These are phyloP conservation scores for Drosophila ironensis DNA, from an alignment of 1,140 invertebrate genomes.

Conservation along the genomic window DNA sequence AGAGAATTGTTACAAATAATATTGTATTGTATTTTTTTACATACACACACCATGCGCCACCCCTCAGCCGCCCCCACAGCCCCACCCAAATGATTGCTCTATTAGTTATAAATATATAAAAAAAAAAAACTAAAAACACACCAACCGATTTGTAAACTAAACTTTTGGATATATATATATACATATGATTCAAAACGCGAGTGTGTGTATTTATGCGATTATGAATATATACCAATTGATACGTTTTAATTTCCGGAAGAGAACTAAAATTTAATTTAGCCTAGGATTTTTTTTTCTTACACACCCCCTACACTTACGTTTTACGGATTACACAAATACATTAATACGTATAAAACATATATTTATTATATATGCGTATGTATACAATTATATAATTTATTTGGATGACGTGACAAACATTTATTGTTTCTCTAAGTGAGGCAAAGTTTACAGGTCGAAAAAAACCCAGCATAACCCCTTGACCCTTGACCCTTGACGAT, in stretches of 20 bases:
- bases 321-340: constrained; percentile 23
- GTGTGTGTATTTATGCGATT: constrained; percentile 53
- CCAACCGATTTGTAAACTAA: too few relatives aligned
- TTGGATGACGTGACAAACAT: constrained; percentile 21
- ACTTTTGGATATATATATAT: neutral
- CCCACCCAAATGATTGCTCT: neutral
- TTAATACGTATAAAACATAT: constrained; percentile 30
- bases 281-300: constrained; percentile 36
- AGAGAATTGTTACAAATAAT: too few relatives aligned
- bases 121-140: neutral
- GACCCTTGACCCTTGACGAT: too few relatives aligned
- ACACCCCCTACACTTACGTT: constrained; percentile 37
- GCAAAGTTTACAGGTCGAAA: too few relatives aligned
- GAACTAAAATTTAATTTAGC: constrained; percentile 44
- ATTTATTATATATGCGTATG: constrained; percentile 31
- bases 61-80: too few relatives aligned
- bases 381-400: constrained; percentile 34
- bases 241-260: too few relatives aligned
- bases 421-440: too few relatives aligned
- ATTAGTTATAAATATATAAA: neutral
- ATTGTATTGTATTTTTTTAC: neutral
- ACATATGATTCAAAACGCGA: constrained; percentile 1
- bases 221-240: neutral
- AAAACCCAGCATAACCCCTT: too few relatives aligned
- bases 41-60: too few relatives aligned